These are phyloP conservation scores for Hartigia nigra DNA, from an alignment of 2,888 invertebrate species.

Conservation along the genomic window DNA sequence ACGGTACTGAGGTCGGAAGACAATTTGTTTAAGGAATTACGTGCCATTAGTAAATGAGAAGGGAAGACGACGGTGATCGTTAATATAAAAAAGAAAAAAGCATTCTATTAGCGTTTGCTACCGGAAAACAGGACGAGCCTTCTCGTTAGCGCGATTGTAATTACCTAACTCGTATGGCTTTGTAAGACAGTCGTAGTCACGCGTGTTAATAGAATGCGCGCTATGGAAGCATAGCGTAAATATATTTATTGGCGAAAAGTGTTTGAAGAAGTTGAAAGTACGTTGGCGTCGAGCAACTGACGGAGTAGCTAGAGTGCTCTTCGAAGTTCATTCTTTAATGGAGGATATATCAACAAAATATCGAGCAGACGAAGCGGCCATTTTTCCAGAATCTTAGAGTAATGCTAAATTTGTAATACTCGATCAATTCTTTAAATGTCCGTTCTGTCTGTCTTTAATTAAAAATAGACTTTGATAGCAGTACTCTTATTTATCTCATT, in stretches of 20 bases:
- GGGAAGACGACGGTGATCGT: conserved; percentile 21
- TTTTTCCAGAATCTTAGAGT: background rate
- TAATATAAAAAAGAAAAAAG: background rate
- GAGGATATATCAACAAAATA: background rate
- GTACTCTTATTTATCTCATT: background rate
- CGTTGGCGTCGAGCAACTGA: background rate
- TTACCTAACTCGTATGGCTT: background rate
- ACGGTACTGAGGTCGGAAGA: background rate
- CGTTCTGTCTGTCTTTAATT: background rate
- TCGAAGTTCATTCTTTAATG: background rate
- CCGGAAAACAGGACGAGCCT: conserved; percentile 15
- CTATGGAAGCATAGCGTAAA: background rate
- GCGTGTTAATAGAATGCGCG: background rate
- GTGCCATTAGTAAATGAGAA: conserved; percentile 29
- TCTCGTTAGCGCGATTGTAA: conserved; percentile 29
- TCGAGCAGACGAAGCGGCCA: background rate
- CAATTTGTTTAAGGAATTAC: conserved; percentile 12
- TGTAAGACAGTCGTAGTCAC: background rate
- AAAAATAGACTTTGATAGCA: background rate
- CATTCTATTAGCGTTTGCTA: conserved; percentile 5
- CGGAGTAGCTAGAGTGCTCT: background rate
- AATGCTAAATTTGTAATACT: background rate
- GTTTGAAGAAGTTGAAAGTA: background rate
- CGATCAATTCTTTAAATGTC: background rate
- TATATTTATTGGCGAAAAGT: background rate